These are phyloP conservation scores for Serranus cabrilla DNA, from an alignment of 2,797 vertebrate species.

Conservation along the genomic window DNA sequence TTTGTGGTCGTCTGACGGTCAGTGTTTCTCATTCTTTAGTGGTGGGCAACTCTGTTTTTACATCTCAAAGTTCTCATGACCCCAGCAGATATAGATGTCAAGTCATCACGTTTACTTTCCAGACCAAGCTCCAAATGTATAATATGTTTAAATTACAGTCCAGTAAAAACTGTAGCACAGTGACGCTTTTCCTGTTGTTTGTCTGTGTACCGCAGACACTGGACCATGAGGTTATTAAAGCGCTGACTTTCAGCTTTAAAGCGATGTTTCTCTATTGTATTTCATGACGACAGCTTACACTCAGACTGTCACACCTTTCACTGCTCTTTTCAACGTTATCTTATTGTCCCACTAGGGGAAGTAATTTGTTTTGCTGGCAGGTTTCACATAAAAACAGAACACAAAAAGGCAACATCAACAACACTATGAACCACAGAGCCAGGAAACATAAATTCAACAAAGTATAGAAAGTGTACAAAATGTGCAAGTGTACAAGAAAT, in stretches of 20 bases:
- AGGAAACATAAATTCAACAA: no score
- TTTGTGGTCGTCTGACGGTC: slow-evolving; percentile 26
- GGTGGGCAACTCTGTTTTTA: slow-evolving; percentile 20
- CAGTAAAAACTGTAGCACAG: not conserved
- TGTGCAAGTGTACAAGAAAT: no score
- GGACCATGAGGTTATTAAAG: slow-evolving; percentile 1
- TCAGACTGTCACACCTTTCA: no score
- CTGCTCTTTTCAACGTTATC: no score
- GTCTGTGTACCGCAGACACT: not conserved
- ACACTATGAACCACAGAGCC: no score
- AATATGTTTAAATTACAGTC: not conserved
- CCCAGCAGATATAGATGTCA: slow-evolving; percentile 35
- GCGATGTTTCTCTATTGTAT: not conserved
- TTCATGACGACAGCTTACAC: not conserved
- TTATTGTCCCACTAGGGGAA: no score
- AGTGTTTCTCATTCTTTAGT: slow-evolving; percentile 13
- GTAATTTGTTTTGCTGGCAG: no score
- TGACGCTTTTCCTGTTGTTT: slow-evolving; percentile 7
- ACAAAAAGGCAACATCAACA: no score
- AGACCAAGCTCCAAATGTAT: slow-evolving; percentile 14
- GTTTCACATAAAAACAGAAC: no score
- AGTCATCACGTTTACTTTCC: slow-evolving; percentile 39
- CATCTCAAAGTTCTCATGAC: slow-evolving; percentile 25
- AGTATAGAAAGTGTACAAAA: no score
- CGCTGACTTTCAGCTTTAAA: slow-evolving; percentile 12